phyloP scores from a whole-genome alignment of 1,140 invertebrate species.

The Agrilus planipennis region DNA sequence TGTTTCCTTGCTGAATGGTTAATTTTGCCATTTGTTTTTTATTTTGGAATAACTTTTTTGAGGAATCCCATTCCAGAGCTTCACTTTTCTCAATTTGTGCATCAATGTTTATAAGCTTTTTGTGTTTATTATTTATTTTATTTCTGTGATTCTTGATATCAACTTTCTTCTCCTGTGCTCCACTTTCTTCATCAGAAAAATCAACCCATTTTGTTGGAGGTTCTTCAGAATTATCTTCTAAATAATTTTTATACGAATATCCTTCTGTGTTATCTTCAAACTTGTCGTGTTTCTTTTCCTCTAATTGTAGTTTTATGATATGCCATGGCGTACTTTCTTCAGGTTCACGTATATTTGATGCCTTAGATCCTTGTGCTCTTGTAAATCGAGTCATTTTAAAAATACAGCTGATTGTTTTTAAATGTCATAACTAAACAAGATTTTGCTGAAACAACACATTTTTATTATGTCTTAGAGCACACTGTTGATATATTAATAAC shows the following conservation, averaged over 20 bases:
- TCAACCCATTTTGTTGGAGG: conserved; percentile 38
- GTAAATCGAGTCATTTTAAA: conserved; percentile 60
- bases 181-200: conserved; percentile 26
- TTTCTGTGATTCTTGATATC: too few relatives aligned
- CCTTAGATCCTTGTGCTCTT: conserved; percentile 58
- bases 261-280: conserved; percentile 11
- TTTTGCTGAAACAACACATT: too few relatives aligned
- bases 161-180: conserved; percentile 9
- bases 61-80: conserved; percentile 2
- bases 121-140: too few relatives aligned
- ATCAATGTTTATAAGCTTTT: background rate
- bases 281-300: conserved; percentile 31
- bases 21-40: conserved; percentile 21
- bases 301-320: conserved; percentile 50
- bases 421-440: too few relatives aligned
- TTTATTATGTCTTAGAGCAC: too few relatives aligned
- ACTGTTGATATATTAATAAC: too few relatives aligned
- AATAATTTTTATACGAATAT: conserved; percentile 34
- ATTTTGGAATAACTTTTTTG: conserved; percentile 10
- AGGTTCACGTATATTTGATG: conserved; percentile 53
- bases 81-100: conserved; percentile 10
- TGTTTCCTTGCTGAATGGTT: conserved; percentile 7
- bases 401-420: too few relatives aligned
- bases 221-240: background rate
- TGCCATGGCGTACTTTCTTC: conserved; percentile 61